A percentile compares a stretch with the other conserved stretches of the same genome.
phyloP scores from a whole-genome alignment of 1,140 invertebrate species.

The Drosophila santomea region DNA sequence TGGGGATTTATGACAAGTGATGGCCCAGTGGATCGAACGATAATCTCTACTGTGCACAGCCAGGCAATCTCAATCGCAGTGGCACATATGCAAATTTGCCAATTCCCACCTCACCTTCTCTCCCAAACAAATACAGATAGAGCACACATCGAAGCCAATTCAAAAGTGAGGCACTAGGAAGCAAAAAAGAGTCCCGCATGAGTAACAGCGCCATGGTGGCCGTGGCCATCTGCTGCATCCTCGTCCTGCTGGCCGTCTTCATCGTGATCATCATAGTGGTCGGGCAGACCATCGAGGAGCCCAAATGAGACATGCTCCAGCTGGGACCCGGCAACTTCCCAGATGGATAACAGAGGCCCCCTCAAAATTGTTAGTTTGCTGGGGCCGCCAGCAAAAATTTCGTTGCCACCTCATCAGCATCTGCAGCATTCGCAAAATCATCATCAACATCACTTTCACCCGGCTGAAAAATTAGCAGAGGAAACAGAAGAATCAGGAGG shows the following conservation, averaged over 20 bases:
- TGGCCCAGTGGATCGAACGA: conserved; percentile 38
- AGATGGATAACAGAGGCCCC: conserved; percentile 84
- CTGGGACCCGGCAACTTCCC: conserved; percentile 85
- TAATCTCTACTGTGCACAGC: conserved; percentile 74
- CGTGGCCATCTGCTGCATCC: conserved; percentile 91
- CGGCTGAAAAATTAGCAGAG: conserved; percentile 23
- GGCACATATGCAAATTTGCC: conserved; percentile 41
- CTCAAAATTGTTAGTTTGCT: conserved; percentile 66
- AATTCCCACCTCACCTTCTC: conserved; percentile 35
- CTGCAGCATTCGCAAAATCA: conserved; percentile 35
- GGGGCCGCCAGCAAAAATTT: conserved; percentile 36
- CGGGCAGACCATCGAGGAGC: conserved; percentile 88
- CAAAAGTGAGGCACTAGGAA: conserved; percentile 18
- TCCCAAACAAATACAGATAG: conserved; percentile 10
- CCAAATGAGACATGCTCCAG: conserved; percentile 86
- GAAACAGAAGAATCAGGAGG: conserved; percentile 2
- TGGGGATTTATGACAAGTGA: conserved; percentile 62
- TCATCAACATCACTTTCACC: conserved; percentile 6
- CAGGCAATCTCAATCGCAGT: conserved; percentile 3
- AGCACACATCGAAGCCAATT: conserved; percentile 9
- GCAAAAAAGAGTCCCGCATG: conserved; percentile 49
- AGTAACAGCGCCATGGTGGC: conserved; percentile 88
- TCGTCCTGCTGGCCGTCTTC: conserved; percentile 90
- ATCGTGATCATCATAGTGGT: conserved; percentile 92
- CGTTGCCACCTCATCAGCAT: conserved; percentile 16